Evolutionary conservation across 2,888 invertebrate species (phyloP), one percentile per base, ranked within the genome.

Genomic region (Corbicula japonica): DNA sequence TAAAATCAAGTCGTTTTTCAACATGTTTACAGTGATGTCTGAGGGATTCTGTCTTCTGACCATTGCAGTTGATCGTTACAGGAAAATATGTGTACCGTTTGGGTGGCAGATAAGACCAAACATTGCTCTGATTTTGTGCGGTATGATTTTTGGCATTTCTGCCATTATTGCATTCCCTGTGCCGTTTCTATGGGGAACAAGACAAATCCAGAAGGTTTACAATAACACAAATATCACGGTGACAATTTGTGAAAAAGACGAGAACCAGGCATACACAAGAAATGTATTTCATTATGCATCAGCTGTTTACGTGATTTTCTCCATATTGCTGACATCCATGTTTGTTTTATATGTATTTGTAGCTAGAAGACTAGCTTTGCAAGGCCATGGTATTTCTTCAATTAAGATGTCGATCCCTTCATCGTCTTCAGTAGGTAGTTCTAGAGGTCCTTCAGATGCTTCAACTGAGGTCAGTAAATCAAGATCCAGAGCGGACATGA

Each of bases 1-100:
- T 26, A 74, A 75, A 35, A 62, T 52, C 2, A 75, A 75, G 48
- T 68, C 68, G n/a, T 68, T 75, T 54, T 54, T 68, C n/a, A 74
- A 74, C 30, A 50, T 74, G 28, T 74, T 74, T 32, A 74, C 74
- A 1, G 74, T 74, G 2, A 38, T 38, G 18, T 26, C 66, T 10
- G 65, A 66, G 61, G 46, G 50, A 18, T 32, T 74, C n/a, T 48
- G 58, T 23, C 32, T 74, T 35, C 28, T 66, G 30, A 28, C 50
- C 23, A 74, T 74, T n/a, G 46, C 66, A 8, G 26, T 74, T 6
- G 74, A 74, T 23, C 34, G 74, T 38, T 60, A 65, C 10, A 6
- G 58, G 15, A 74, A 74, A 23, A 52, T 74, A 6, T 74, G 74
- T 23, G 2, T 28, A 23, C 74, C 74, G 23, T 44, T 58, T 10